Base-by-base conservation (phyloP, 2,113 vertebrate genomes). In the Tetrao urogallus region DNA sequence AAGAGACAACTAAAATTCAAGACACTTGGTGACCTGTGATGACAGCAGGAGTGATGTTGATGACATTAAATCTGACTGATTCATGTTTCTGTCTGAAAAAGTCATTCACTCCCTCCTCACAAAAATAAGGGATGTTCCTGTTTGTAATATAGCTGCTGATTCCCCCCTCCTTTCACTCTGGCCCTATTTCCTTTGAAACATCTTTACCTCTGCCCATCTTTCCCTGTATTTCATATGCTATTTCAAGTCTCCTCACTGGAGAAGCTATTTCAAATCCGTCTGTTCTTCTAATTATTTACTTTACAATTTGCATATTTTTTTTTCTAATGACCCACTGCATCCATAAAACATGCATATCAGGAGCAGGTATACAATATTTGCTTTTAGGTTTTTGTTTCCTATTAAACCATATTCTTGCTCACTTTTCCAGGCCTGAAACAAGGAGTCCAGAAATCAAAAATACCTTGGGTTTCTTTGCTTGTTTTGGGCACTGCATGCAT, bases 401-500 rank as follows among this genome's bases (percentile, higher is more conserved):
- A 5, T 52, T 13, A 38, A 21, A 70, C 9, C 0, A 0, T 36
- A 58, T 34, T 64, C 12, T 12, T 4, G 4, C 8, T 48, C 30
- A 10, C 8, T 18, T 50, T 85, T 74, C 38, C 17, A 64, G 11
- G 27, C 52, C 80, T 56, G 27, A 83, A 87, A n/a, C 6, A 88
- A 38, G 43, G 11, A 52, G 11, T 1, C 13, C 22, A 60, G 19
- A 8, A 76, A 63, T 40, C 2, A 32, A 52, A 54, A 54, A 77
- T 0, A 12, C 0, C 4, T 54, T 65, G 3, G 6, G 47, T 85
- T 87, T 34, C 6, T 57, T 58, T 45, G n/a, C 18, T 36, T 5
- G 0, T 43, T n/a, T 8, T 0, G 2, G 6, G 22, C 2, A 1
- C 7, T 42, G 2, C 18, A 8, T 18, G 32, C 8, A 11, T 57